Evolutionary conservation across 1,140 invertebrate species (phyloP), one percentile per base, ranked within the genome.

Genomic region (Tachypleus tridentatus): DNA sequence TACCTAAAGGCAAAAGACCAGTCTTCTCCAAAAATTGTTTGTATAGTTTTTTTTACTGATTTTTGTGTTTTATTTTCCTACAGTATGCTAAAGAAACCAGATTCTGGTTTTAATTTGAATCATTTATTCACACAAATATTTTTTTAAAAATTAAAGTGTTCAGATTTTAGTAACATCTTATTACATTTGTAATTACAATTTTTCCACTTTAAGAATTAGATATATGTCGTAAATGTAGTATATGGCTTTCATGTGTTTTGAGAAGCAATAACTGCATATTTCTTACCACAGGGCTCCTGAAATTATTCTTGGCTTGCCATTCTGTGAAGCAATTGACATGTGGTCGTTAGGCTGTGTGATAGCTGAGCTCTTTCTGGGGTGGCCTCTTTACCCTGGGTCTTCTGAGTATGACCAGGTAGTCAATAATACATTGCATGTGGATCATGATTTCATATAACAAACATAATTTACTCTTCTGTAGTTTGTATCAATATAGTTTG

Each of bases 241-340:
- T 6, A 3, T 47, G 7, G 57, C 5, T 9, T 58, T 5, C 47
- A 58, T 58, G 62, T 11, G 6, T 5, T 7, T 5, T 6, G 47
- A 57, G 5, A 54, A 49, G 49, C 29, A 29, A 0, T 29, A 29
- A 29, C 29, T 29, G 29, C 29, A 29, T 64, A 62, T 7, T 62
- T 6, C 51, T 60, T 66, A 72, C 75, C 72, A 48, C 73, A 81
- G 97, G 69, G 97, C 97, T 49, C 97, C 97, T 2, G 97, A 99
- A 80, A 99, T 99, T 73, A 96, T 99, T 75, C 81, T 99, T 59
- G 97, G 87, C 65, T 80, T 99, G 71, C 96, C 95, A 60, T 99
- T 99, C 80, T 97, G 94, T 82, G 97, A 99, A 80, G 93, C 96
- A 4, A 99, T 99, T 72, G 97, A 99, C 78, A 99, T 99, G 96